A percentile compares a stretch with the other conserved stretches of the same genome.
Conservation (phyloP, 1,140 invertebrate species). For the Drosophila bocki region DNA sequence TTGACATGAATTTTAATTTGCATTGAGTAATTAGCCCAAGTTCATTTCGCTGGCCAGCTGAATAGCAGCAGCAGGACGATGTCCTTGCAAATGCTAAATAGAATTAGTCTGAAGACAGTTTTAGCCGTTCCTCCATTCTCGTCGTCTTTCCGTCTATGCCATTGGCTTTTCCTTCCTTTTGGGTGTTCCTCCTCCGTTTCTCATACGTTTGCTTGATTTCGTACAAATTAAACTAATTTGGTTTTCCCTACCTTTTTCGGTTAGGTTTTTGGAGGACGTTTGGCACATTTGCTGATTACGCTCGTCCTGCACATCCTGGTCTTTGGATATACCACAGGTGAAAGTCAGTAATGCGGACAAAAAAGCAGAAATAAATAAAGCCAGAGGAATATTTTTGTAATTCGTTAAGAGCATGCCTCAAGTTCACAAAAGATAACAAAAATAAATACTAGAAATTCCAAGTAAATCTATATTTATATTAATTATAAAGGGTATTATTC, state of each 20-base stretch:
- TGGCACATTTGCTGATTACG: constrained; percentile 82
- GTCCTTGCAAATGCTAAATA: constrained; percentile 76
- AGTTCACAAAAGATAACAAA: no score
- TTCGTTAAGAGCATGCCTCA: not conserved
- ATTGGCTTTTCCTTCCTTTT: constrained; percentile 15
- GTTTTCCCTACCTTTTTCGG: constrained; percentile 53
- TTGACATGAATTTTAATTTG: constrained; percentile 84
- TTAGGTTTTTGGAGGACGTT: constrained; percentile 32
- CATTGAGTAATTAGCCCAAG: constrained; percentile 82
- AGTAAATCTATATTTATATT: no score
- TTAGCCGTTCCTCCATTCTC: constrained; percentile 35
- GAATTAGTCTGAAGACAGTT: constrained; percentile 66
- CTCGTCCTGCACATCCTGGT: constrained; percentile 50
- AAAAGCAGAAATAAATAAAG: not conserved
- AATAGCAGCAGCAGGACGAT: constrained; percentile 15
- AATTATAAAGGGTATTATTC: no score
- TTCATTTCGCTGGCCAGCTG: constrained; percentile 72
- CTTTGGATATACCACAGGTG: constrained; percentile 1
- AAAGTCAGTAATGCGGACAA: not conserved
- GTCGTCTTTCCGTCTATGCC: constrained; percentile 3
- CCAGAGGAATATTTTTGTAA: not conserved
- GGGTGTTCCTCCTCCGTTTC: constrained; percentile 20
- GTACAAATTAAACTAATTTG: constrained; percentile 82
- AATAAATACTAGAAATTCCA: no score
- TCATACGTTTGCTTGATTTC: constrained; percentile 77